Evolutionary conservation across 2,888 invertebrate species (phyloP), one percentile per base, ranked within the genome.

Genomic region (Copidosoma aretas): DNA sequence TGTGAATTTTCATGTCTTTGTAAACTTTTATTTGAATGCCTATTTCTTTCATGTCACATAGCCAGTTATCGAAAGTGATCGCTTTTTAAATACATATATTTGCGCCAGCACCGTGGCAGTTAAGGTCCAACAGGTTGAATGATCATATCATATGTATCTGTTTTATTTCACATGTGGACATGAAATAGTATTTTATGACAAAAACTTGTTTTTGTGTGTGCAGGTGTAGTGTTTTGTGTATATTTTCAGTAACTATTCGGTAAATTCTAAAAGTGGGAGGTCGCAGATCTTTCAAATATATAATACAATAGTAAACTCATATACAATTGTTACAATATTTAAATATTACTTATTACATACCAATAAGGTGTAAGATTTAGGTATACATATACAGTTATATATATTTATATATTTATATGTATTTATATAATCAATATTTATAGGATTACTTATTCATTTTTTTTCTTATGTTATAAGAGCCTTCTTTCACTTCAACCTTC

Each of bases 291-390:
- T 80, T 78, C 75, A 81, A 81, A 79, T 81, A 82, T 83, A 82
- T 82, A 82, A 82, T 83, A 83, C 83, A 83, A 82, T 83, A 83
- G 81, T 83, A 83, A 83, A 83, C 82, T 83, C 83, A 83, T 83
- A 83, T 83, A 83, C 83, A 83, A 83, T 83, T 83, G 82, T 83
- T 83, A 83, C 83, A 83, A 83, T 83, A 82, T 83, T 83, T 83
- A 83, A 83, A 83, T 83, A 83, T 79, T 82, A 82, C 83, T 83
- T 83, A 83, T 83, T 82, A 82, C 82, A 83, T 80, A 81, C 77
- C 80, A 78, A 82, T 71, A 81, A 80, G 76, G 77, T 80, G 79
- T 78, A 75, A 75, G 73, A 73, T 76, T 77, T 75, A 78, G 75
- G 74, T 79, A 78, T 81, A 80, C 78, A 79, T 80, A 79, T 80